Evolutionary conservation across 2,113 vertebrate species (phyloP).

Genomic region (Xiphophorus maculatus): DNA sequence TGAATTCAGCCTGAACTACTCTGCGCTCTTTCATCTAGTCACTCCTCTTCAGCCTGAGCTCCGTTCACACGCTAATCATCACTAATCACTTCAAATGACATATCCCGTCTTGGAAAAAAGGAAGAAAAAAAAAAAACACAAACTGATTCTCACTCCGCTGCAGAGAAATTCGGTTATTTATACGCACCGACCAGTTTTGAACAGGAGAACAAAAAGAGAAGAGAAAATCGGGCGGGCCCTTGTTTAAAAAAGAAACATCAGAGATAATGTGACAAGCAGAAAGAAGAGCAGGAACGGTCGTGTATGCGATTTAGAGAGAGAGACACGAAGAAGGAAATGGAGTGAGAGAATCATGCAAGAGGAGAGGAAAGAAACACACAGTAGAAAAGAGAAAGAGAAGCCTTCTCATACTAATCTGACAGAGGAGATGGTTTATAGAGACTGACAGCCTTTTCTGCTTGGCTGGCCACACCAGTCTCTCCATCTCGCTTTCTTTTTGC

Average conservation of each 20-base stretch:
- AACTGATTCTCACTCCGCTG: constrained; percentile 27
- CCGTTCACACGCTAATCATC: constrained; percentile 51
- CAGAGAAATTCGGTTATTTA: constrained; percentile 35
- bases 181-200: constrained; percentile 12
- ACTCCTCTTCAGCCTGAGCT: constrained; percentile 26
- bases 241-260: constrained; percentile 31
- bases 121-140: background rate
- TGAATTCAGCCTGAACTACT: constrained; percentile 21
- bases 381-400: constrained; percentile 47
- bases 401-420: constrained; percentile 76
- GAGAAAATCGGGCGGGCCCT: constrained; percentile 5
- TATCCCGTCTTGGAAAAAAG: constrained; percentile 10
- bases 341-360: constrained; percentile 56
- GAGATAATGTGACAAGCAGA: constrained; percentile 32
- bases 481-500: constrained; percentile 57
- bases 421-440: constrained; percentile 78
- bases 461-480: constrained; percentile 71
- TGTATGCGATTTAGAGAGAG: constrained; percentile 36
- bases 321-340: constrained; percentile 53
- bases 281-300: constrained; percentile 12
- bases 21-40: constrained; percentile 20
- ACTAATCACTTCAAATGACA: constrained; percentile 39
- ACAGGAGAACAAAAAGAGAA: constrained; percentile 25
- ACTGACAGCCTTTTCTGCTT: constrained; percentile 77
- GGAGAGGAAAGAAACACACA: constrained; percentile 52